Conservation (phyloP, 2,797 vertebrate species). For the Amblyopsis hoosieri region DNA sequence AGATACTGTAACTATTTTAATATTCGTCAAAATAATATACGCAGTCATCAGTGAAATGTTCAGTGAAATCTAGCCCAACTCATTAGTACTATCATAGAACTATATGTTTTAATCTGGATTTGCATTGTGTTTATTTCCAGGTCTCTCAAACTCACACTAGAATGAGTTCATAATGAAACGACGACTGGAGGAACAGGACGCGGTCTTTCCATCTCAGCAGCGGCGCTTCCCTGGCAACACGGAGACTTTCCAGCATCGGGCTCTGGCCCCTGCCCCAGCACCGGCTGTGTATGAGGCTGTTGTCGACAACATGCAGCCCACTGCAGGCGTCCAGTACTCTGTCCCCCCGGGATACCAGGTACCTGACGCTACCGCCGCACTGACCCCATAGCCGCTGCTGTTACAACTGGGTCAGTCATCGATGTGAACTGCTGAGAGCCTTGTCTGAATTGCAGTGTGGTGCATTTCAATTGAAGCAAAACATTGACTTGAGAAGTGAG, state of each 20-base stretch:
- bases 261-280: slow-evolving; percentile 89
- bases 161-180: slow-evolving; percentile 99
- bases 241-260: slow-evolving; percentile 93
- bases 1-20: too few species aligned
- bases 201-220: slow-evolving; percentile 92
- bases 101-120: slow-evolving; percentile 13
- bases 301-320: slow-evolving; percentile 95
- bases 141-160: slow-evolving; percentile 62
- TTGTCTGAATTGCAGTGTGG: not conserved
- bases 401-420: not conserved
- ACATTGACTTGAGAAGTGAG: too few species aligned
- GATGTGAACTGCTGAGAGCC: not conserved
- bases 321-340: slow-evolving; percentile 93
- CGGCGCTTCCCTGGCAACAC: slow-evolving; percentile 79
- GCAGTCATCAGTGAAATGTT: too few species aligned
- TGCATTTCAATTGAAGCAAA: too few species aligned
- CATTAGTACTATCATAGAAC: too few species aligned
- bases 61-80: not conserved
- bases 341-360: slow-evolving; percentile 97
- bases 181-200: slow-evolving; percentile 97
- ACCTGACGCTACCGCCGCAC: not conserved
- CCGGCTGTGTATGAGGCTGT: slow-evolving; percentile 90
- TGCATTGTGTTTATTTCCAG: slow-evolving; percentile 23
- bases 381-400: not conserved
- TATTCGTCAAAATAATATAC: too few species aligned